Evolutionary conservation across 2,888 invertebrate species (phyloP).

Genomic region (Drosophila nr. perissopoda): DNA sequence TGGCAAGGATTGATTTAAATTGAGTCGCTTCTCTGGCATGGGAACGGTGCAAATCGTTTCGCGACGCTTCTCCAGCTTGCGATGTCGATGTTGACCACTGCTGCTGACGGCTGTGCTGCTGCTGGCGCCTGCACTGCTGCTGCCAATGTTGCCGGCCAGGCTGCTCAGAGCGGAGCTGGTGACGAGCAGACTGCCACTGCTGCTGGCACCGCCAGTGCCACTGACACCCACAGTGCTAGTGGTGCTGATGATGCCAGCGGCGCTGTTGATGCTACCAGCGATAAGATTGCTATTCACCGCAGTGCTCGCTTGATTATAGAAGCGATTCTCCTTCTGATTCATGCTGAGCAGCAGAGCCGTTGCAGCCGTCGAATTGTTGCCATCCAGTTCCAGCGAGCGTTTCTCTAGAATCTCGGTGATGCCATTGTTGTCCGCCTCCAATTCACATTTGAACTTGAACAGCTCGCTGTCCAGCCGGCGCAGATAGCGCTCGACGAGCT

Average conservation of each 20-base stretch:
- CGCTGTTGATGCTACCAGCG: constrained; percentile 42
- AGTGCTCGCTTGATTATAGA: constrained; percentile 81
- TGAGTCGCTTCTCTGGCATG: constrained; percentile 82
- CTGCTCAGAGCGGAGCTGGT: constrained; percentile 33
- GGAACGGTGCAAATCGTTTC: constrained; percentile 87
- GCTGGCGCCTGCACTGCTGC: not conserved
- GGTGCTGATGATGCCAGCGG: constrained; percentile 61
- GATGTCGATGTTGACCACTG: constrained; percentile 76
- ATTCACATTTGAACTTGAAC: constrained; percentile 98
- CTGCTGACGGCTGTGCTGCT: not conserved
- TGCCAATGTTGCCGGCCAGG: constrained; percentile 27
- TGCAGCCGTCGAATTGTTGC: constrained; percentile 85
- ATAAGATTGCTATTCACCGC: constrained; percentile 37
- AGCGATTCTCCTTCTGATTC: constrained; percentile 94
- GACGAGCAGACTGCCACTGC: constrained; percentile 41
- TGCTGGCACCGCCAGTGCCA: constrained; percentile 53
- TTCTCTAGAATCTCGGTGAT: constrained; percentile 98
- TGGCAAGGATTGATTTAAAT: constrained; percentile 69
- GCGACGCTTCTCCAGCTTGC: constrained; percentile 90
- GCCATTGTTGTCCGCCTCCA: constrained; percentile 99
- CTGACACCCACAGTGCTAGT: constrained; percentile 51
- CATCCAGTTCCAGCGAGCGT: constrained; percentile 94
- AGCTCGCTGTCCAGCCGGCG: constrained; percentile 94
- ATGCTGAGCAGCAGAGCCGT: constrained; percentile 84
- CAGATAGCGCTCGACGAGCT: constrained; percentile 96